These are phyloP conservation scores for Crotalus horridus DNA, from an alignment of 2,113 vertebrate species.

Conservation along the genomic window DNA sequence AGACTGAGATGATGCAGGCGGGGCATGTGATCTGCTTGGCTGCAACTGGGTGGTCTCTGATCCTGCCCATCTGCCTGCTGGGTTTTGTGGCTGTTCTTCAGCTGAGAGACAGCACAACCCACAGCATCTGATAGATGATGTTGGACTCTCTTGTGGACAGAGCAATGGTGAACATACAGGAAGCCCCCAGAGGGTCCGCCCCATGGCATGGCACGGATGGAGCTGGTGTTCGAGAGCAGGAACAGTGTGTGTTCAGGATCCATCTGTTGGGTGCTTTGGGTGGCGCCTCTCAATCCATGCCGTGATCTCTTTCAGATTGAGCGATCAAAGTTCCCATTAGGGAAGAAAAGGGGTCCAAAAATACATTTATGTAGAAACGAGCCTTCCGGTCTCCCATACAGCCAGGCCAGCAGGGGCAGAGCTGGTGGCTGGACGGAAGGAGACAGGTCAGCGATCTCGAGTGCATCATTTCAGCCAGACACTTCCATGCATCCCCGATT, in stretches of 20 bases:
- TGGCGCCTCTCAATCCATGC: background rate
- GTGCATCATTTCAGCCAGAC: background rate
- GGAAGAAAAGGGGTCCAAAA: background rate
- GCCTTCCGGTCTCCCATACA: background rate
- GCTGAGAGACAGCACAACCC: background rate
- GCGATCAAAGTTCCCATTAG: background rate
- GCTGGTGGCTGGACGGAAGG: background rate
- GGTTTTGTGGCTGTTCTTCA: background rate
- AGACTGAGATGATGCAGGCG: background rate
- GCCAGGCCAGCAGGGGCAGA: background rate
- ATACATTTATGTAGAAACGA: background rate
- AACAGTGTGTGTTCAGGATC: background rate
- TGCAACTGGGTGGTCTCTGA: background rate
- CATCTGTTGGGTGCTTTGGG: background rate
- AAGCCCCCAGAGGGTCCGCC: background rate
- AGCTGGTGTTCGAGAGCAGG: background rate
- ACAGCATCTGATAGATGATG: background rate
- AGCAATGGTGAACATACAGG: background rate
- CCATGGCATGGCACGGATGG: background rate
- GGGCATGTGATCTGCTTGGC: background rate
- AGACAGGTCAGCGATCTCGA: background rate
- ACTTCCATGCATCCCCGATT: background rate
- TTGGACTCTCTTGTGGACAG: background rate
- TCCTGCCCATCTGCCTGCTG: background rate
- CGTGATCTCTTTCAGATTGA: background rate